These are phyloP conservation scores for Dipus sagitta DNA, from an alignment of 2,797 vertebrate genomes.

Conservation along the genomic window DNA sequence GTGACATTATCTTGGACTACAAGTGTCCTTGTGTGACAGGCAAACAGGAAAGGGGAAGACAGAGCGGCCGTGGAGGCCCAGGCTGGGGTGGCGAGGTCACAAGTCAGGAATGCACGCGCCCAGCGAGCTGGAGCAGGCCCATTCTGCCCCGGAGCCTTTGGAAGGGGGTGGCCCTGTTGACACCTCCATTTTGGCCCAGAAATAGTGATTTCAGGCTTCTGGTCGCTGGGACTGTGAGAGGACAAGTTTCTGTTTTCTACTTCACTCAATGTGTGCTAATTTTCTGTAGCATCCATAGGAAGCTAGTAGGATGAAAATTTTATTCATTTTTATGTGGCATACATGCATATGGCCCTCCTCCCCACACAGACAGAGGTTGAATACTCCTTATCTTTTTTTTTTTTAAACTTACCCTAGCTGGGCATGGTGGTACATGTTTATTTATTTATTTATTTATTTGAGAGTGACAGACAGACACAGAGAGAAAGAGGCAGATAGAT, in stretches of 20 bases:
- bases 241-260: slow-evolving; percentile 34
- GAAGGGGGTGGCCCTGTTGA: no score
- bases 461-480: no score
- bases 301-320: background rate
- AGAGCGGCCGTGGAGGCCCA: background rate
- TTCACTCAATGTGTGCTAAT: background rate
- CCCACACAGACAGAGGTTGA: background rate
- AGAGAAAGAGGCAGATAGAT: no score
- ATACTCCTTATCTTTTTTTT: background rate
- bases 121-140: background rate
- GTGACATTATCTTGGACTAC: background rate
- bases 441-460: no score
- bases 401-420: no score
- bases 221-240: background rate
- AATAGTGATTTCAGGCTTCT: background rate
- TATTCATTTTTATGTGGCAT: background rate
- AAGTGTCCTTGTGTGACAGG: background rate
- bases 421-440: no score
- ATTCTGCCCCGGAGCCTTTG: fast-evolving
- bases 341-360: background rate
- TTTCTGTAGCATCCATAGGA: background rate
- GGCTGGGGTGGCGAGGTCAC: background rate
- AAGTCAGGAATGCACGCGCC: background rate
- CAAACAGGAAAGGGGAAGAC: background rate
- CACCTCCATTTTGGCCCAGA: background rate